Evolutionary conservation across 1,140 invertebrate species (phyloP).

Genomic region (Cydia fagiglandana): DNA sequence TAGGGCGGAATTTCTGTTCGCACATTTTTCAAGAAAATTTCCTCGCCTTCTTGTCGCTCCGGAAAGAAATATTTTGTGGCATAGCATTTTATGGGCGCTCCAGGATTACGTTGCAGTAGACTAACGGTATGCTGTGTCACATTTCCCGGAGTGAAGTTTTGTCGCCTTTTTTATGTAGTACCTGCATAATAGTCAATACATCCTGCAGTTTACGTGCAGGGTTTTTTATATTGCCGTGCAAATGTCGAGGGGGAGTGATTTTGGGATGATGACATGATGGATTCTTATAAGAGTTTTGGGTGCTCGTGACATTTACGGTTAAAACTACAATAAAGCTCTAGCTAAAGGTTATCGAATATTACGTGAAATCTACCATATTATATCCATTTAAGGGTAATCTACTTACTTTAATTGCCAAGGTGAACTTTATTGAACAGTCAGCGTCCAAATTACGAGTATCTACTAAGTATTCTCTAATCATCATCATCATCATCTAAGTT

Average conservation of each 20-base stretch:
- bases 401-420: too few relatives aligned
- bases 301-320: too few relatives aligned
- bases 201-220: slow-evolving; percentile 8
- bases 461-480: too few relatives aligned
- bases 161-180: slow-evolving; percentile 16
- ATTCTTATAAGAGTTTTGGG: neutral
- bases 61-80: slow-evolving; percentile 23
- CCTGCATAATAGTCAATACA: slow-evolving; percentile 12
- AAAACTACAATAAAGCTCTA: too few relatives aligned
- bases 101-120: slow-evolving; percentile 25
- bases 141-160: slow-evolving; percentile 18
- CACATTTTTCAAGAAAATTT: slow-evolving; percentile 29
- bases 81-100: slow-evolving; percentile 24
- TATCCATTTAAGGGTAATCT: too few relatives aligned
- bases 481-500: too few relatives aligned
- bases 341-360: too few relatives aligned
- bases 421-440: too few relatives aligned
- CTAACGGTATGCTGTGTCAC: slow-evolving; percentile 13
- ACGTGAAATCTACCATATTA: too few relatives aligned
- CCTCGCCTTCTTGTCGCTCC: neutral
- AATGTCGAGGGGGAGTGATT: neutral
- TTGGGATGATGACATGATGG: neutral
- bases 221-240: neutral
- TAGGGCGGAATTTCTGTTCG: slow-evolving; percentile 4
- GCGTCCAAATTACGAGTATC: too few relatives aligned